Base-by-base conservation (phyloP, 2,888 invertebrate species). In the Caenorhabditis sp. region DNA sequence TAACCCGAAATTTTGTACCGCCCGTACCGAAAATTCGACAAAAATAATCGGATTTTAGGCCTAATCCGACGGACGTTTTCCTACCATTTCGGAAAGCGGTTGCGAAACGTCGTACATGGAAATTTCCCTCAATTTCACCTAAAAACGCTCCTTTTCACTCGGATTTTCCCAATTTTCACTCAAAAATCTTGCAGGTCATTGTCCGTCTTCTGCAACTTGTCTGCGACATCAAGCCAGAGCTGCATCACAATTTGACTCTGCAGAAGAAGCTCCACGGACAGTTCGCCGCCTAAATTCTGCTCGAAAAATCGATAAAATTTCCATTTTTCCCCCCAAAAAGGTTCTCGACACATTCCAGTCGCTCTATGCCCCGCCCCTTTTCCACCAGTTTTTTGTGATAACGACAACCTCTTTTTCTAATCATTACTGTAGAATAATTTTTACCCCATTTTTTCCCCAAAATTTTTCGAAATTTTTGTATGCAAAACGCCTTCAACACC, bases 181-280 rank as follows among this genome's bases (percentile, higher is more conserved):
- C n/a, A n/a, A n/a, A 6, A 35, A n/a, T 40, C 32, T 79, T 86
- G 18, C 81, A 90, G 90, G 90, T 90, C 1, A 91, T 92, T 69
- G 89, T 90, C 13, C 89, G 91, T 84, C 87, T 92, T 51, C 87
- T 92, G 47, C 89, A 91, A 68, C 83, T 92, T 44, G 90, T 92
- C 22, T 91, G 91, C 76, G 90, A 90, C 69, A 88, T 89, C 78
- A 85, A 88, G 81, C 88, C 89, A 62, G 91, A 92, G 77, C 87
- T 91, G 53, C 92, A 92, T 56, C 90, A 90, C 84, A 92, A 92
- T 69, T 87, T 91, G 69, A 85, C 86, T 69, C 88, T 90, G 60
- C 90, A 91, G 80, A 88, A 89, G 87, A 89, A 90, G 80, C 87
- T 90, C 65, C 87, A 87, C 71, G 88, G 87, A 85, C 82, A 88